phyloP scores from a whole-genome alignment of 2,113 vertebrate genomes.

The Nasalis larvatus region DNA sequence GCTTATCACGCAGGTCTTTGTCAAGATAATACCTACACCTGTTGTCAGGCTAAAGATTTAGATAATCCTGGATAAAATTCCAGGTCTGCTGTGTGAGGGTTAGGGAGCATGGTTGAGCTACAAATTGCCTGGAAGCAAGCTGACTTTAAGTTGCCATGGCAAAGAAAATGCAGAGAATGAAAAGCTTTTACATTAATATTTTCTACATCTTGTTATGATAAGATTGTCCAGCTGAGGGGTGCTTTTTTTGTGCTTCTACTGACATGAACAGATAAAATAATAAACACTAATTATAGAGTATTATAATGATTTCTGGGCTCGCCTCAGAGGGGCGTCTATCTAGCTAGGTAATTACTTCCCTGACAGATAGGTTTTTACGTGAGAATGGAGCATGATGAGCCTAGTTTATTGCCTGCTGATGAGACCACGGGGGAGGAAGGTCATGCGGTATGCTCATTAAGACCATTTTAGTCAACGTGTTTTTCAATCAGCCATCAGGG shows the following conservation, averaged over 20 bases:
- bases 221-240: slow-evolving; percentile 81
- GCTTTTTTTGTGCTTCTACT: slow-evolving; percentile 73
- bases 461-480: slow-evolving; percentile 54
- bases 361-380: slow-evolving; percentile 69
- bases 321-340: slow-evolving; percentile 68
- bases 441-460: slow-evolving; percentile 64
- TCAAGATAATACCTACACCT: slow-evolving; percentile 72
- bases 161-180: slow-evolving; percentile 84
- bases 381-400: slow-evolving; percentile 53
- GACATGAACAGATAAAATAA: slow-evolving; percentile 81
- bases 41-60: slow-evolving; percentile 74
- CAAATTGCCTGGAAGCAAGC: slow-evolving; percentile 83
- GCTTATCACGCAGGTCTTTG: slow-evolving; percentile 77
- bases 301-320: slow-evolving; percentile 79
- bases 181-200: slow-evolving; percentile 83
- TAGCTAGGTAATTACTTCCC: slow-evolving; percentile 71
- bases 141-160: slow-evolving; percentile 86
- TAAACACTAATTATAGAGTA: slow-evolving; percentile 82
- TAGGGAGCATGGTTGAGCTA: slow-evolving; percentile 79
- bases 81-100: slow-evolving; percentile 59
- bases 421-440: slow-evolving; percentile 60
- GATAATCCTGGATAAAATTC: slow-evolving; percentile 72
- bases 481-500: slow-evolving; percentile 71
- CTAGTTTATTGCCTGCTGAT: slow-evolving; percentile 65
- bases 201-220: slow-evolving; percentile 81